These are phyloP conservation scores for Protonibea diacanthus DNA, from an alignment of 2,797 vertebrate genomes.

Conservation along the genomic window DNA sequence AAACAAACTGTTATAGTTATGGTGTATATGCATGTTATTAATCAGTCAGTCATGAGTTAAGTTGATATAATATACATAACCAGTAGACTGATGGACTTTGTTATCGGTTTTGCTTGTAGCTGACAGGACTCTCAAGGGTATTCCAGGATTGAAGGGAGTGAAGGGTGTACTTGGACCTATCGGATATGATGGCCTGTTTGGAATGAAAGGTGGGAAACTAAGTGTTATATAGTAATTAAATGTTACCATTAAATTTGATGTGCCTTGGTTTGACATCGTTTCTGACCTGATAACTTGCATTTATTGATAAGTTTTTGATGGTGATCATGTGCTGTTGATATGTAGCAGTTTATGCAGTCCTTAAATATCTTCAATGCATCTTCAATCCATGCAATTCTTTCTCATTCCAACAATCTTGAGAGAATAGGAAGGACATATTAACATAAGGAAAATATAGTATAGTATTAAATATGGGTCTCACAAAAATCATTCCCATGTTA, in stretches of 20 bases:
- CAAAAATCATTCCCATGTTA: background rate
- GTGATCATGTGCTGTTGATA: background rate
- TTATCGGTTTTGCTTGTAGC: slow-evolving; percentile 50
- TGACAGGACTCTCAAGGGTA: slow-evolving; percentile 56
- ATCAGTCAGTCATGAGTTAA: background rate
- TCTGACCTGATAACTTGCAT: background rate
- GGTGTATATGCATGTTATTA: background rate
- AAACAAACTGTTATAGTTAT: background rate
- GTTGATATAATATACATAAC: background rate
- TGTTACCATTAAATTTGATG: background rate
- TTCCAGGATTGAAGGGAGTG: slow-evolving; percentile 65
- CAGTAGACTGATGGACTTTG: slow-evolving; percentile 15
- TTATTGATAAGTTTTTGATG: background rate
- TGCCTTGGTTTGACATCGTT: background rate
- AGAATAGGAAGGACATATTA: background rate
- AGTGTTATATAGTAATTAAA: background rate
- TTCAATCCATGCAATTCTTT: background rate
- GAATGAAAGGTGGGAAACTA: slow-evolving; percentile 71
- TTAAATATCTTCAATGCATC: background rate
- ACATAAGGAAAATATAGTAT: background rate
- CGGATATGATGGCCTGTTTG: slow-evolving; percentile 61
- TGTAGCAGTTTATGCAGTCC: background rate
- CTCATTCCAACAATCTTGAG: background rate
- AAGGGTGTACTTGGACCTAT: slow-evolving; percentile 50
- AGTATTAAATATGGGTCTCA: background rate